Conservation (phyloP, 2,888 invertebrate species). For the Rosalia funebris region DNA sequence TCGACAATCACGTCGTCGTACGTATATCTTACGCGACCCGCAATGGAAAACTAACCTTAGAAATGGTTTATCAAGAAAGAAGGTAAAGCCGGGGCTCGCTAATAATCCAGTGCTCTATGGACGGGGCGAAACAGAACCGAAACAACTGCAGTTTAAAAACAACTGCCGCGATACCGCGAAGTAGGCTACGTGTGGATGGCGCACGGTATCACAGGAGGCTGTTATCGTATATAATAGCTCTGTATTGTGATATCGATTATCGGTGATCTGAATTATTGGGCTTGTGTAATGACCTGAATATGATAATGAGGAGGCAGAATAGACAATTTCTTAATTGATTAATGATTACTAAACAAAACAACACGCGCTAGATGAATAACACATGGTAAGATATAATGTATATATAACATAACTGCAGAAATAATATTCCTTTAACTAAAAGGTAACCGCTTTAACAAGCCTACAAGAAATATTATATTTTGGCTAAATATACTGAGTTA, state of each 20-base stretch:
- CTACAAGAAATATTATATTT: no score
- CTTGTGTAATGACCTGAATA: not conserved
- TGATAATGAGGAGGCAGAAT: not conserved
- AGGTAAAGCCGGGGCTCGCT: constrained; percentile 19
- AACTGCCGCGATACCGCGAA: constrained; percentile 29
- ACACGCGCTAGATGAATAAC: no score
- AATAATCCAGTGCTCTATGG: constrained; percentile 27
- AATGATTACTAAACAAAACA: no score
- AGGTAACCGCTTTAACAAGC: no score
- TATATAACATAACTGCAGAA: no score
- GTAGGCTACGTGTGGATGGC: constrained; percentile 41
- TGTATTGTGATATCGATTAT: constrained; percentile 38
- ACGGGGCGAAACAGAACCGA: constrained; percentile 25
- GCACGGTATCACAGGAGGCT: constrained; percentile 36
- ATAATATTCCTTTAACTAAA: no score
- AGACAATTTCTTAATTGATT: no score
- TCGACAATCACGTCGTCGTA: not conserved
- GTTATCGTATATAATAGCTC: constrained; percentile 40
- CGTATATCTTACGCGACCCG: constrained; percentile 6
- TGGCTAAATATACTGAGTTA: no score
- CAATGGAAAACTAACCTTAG: constrained; percentile 18
- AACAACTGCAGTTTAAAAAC: constrained; percentile 33
- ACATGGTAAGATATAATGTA: no score
- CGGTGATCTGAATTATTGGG: constrained; percentile 29
- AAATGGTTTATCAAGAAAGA: constrained; percentile 8